Base-by-base conservation (phyloP, 1,140 invertebrate species). In the Hypsibius dujardini region DNA sequence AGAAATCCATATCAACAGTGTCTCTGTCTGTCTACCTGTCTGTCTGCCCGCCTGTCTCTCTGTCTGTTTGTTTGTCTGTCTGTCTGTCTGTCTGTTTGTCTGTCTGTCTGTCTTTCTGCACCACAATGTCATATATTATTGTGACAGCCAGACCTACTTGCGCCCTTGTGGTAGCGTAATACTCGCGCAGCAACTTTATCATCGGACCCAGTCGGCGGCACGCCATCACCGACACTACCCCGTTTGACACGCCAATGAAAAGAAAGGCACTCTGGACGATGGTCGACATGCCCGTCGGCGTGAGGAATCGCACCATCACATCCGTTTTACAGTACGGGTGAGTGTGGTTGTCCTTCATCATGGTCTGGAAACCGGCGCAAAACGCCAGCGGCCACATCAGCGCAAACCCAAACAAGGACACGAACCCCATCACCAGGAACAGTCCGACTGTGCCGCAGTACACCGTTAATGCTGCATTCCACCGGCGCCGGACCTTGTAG, bases 171-270 rank as follows among this genome's bases (percentile, higher is more conserved):
- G n/a, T 56, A n/a, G 50, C 7, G 50, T 56, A 56, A 56, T 56
- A 56, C 50, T 56, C 50, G 50, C 50, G 50, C 50, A 56, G 50
- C 50, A 56, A n/a, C n/a, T 56, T 56, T 12, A 56, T n/a, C 50
- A 56, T 56, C 7, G 50, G 50, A 56, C 50, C 7, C 7, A 56
- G 7, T 7, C 50, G 50, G n/a, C 7, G 7, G 7, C 7, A 12
- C 7, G 50, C 50, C 7, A n/a, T 56, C n/a, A n/a, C 50, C 50
- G 50, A 56, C 7, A 56, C 50, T 7, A 56, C 50, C 50, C 7
- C n/a, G n/a, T 56, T 56, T 7, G n/a, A 7, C 7, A n/a, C 50
- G 50, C 50, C 50, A n/a, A 56, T 56, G 0, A 56, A 56, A n/a
- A 56, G 50, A 56, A 56, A 56, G 50, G 7, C n/a, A n/a, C 7